These are phyloP conservation scores for Poecilia wingei DNA, from an alignment of 2,797 vertebrate species.

Conservation along the genomic window DNA sequence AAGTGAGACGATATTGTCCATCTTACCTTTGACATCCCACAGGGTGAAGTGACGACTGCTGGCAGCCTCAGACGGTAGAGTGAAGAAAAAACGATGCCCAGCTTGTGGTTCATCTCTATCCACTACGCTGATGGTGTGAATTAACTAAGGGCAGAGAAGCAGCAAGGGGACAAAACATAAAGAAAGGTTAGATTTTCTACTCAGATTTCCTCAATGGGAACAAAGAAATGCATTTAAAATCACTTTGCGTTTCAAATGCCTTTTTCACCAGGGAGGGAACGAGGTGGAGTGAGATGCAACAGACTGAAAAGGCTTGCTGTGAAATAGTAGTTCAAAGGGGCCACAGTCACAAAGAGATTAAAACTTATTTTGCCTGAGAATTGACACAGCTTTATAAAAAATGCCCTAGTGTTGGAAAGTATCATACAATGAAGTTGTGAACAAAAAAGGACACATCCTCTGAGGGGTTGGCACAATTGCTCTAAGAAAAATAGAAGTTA, in stretches of 20 bases:
- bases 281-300: constrained; percentile 36
- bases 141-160: constrained; percentile 80
- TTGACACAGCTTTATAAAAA: constrained; percentile 31
- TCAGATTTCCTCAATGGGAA: constrained; percentile 39
- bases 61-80: constrained; percentile 86
- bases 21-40: constrained; percentile 92
- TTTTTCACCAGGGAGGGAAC: constrained; percentile 25
- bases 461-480: constrained; percentile 16
- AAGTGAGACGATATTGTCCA: background rate
- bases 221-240: constrained; percentile 41
- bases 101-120: constrained; percentile 94
- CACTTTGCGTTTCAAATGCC: constrained; percentile 53
- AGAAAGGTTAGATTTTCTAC: constrained; percentile 26
- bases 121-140: constrained; percentile 97
- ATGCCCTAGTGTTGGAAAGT: constrained; percentile 37
- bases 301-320: constrained; percentile 31
- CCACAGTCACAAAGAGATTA: constrained; percentile 40
- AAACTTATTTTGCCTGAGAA: constrained; percentile 25
- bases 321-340: constrained; percentile 48
- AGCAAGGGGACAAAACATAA: constrained; percentile 6
- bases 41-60: constrained; percentile 91
- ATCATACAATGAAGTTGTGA: constrained; percentile 26
- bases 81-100: constrained; percentile 94
- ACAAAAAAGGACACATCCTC: constrained; percentile 20
- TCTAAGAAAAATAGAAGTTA: constrained; percentile 18